These are phyloP conservation scores for Sylvia borin DNA, from an alignment of 2,797 vertebrate species.

Conservation along the genomic window DNA sequence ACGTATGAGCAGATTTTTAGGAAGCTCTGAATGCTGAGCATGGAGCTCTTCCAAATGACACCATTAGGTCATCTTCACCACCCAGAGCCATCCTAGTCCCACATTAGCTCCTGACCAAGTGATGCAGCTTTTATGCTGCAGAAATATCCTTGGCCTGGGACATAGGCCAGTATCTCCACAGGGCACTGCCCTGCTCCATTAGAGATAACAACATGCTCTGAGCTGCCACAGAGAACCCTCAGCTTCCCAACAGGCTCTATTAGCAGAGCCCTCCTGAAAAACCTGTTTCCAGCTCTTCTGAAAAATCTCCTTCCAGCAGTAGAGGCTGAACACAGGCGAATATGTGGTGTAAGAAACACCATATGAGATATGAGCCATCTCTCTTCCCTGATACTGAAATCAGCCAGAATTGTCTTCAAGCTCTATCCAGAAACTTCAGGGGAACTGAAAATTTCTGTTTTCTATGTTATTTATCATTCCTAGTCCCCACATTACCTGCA, in stretches of 20 bases:
- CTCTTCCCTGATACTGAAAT: background rate
- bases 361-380: rapidly evolving
- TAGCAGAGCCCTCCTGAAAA: background rate
- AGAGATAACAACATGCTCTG: background rate
- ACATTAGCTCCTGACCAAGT: rapidly evolving
- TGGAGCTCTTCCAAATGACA: background rate
- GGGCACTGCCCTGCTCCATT: conserved; percentile 15
- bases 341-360: rapidly evolving
- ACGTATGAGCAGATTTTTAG: background rate
- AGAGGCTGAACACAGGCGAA: background rate
- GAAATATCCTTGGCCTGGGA: background rate
- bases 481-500: background rate
- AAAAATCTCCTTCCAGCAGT: background rate
- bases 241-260: background rate
- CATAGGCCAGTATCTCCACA: background rate
- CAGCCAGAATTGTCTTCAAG: background rate
- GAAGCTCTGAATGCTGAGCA: background rate
- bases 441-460: background rate
- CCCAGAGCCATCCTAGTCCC: background rate
- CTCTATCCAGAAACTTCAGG: background rate
- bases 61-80: background rate
- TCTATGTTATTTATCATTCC: background rate
- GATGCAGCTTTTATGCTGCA: background rate
- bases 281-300: background rate
- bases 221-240: background rate